phyloP scores from a whole-genome alignment of 2,888 invertebrate species.

The Drosophila tanythrix region DNA sequence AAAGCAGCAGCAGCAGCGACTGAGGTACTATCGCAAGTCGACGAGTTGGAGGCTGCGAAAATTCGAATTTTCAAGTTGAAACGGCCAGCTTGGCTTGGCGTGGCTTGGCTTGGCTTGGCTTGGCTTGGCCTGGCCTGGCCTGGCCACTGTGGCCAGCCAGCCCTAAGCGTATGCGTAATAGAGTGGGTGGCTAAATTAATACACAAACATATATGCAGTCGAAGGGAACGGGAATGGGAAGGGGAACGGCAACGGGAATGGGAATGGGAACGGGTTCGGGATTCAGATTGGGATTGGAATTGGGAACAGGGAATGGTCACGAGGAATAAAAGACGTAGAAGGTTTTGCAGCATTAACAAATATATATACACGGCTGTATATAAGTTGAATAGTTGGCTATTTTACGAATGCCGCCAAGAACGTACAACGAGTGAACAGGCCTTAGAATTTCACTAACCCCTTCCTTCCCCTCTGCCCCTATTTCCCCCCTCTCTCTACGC shows the following conservation, averaged over 20 bases:
- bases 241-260: background rate
- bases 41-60: conserved; percentile 71
- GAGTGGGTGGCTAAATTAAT: conserved; percentile 73
- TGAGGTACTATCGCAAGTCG: conserved; percentile 67
- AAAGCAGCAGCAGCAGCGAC: conserved; percentile 26
- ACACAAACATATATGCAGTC: conserved; percentile 69
- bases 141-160: conserved; percentile 42
- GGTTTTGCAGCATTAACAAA: conserved; percentile 64
- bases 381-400: conserved; percentile 73
- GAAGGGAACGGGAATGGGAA: conserved; percentile 18
- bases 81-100: conserved; percentile 52
- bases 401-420: conserved; percentile 73
- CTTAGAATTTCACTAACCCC: conserved; percentile 42
- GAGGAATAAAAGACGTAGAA: conserved; percentile 54
- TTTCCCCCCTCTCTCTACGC: background rate
- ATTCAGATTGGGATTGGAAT: conserved; percentile 9
- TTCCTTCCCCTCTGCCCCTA: conserved; percentile 18
- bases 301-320: conserved; percentile 18
- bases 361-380: conserved; percentile 50
- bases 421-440: conserved; percentile 56
- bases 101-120: background rate
- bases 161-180: conserved; percentile 49
- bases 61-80: conserved; percentile 77
- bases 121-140: background rate
- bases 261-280: background rate